Percentiles rank a stretch among this genome's conserved stretches.
phyloP scores from a whole-genome alignment of 2,113 vertebrate species.

The Plestiodon gilberti region DNA sequence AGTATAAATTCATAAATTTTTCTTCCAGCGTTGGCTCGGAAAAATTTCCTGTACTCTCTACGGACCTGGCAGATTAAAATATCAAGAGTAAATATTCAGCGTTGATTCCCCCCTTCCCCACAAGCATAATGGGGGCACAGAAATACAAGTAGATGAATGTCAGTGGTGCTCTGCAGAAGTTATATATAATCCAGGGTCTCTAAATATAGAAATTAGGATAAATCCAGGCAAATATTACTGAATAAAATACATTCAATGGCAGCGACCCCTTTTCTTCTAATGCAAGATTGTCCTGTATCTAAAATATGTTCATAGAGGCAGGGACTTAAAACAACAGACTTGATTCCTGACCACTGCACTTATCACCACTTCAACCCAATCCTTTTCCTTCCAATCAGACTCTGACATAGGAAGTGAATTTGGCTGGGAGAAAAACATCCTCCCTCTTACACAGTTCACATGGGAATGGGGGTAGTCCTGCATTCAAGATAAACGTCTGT shows the following conservation, averaged over 20 bases:
- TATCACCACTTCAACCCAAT: no score
- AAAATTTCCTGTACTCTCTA: conserved; percentile 97
- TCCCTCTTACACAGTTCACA: no score
- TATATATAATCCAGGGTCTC: background rate
- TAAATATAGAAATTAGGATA: background rate
- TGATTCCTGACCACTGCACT: no score
- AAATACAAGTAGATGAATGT: background rate
- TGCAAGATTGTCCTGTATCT: no score
- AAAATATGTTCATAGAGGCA: no score
- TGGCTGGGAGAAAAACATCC: no score
- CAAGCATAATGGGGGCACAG: background rate
- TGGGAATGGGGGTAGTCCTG: no score
- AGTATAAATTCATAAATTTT: conserved; percentile 97
- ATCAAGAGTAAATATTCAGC: conserved; percentile 27
- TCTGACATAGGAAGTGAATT: no score
- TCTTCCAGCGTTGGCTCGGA: conserved; percentile 95
- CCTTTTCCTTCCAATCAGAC: no score
- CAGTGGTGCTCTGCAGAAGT: background rate
- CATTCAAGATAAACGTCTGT: no score
- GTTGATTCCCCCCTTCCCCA: background rate
- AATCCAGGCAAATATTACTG: background rate
- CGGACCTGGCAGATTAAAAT: conserved; percentile 85
- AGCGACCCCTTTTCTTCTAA: no score
- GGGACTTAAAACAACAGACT: background rate
- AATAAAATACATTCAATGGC: no score